A percentile compares a stretch with the other conserved stretches of the same genome.
phyloP scores from a whole-genome alignment of 2,888 invertebrate genomes.

The Ormyrus pomaceus region DNA sequence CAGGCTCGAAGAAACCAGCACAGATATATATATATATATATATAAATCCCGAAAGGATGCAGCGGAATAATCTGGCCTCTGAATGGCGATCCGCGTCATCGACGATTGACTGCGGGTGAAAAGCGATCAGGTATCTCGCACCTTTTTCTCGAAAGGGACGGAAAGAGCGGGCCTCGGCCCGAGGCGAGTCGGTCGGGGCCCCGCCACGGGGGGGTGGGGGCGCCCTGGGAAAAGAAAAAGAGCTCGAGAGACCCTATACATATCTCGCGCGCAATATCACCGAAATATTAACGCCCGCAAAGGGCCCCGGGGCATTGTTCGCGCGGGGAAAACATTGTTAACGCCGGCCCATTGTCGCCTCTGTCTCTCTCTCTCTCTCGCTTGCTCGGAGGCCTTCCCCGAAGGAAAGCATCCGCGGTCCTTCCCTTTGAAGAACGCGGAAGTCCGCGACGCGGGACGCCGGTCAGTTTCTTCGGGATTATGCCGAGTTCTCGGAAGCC shows the following conservation, averaged over 20 bases:
- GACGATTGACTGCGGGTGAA: too few species aligned
- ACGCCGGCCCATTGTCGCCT: slow-evolving; percentile 36
- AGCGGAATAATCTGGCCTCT: too few species aligned
- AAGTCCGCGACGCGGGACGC: slow-evolving; percentile 61
- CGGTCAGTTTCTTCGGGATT: slow-evolving; percentile 39
- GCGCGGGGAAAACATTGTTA: slow-evolving; percentile 55
- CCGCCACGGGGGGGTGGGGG: too few species aligned
- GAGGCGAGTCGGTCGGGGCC: not conserved
- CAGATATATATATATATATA: too few species aligned
- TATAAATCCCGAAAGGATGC: too few species aligned
- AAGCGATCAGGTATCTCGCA: too few species aligned
- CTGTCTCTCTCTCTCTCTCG: slow-evolving; percentile 30
- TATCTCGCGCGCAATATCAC: slow-evolving; percentile 23
- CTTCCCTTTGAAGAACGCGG: slow-evolving; percentile 59
- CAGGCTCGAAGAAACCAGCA: not conserved
- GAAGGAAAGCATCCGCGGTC: not conserved
- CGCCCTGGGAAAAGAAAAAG: not conserved
- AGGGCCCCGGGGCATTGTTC: slow-evolving; percentile 40
- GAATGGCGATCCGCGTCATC: too few species aligned
- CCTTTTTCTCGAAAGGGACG: too few species aligned
- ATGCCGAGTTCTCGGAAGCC: not conserved
- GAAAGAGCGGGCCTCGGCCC: too few species aligned
- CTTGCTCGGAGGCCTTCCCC: slow-evolving; percentile 1
- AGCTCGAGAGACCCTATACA: not conserved
- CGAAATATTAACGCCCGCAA: slow-evolving; percentile 39